Conservation (phyloP, 2,888 invertebrate species). For the Apodemia mormo region DNA sequence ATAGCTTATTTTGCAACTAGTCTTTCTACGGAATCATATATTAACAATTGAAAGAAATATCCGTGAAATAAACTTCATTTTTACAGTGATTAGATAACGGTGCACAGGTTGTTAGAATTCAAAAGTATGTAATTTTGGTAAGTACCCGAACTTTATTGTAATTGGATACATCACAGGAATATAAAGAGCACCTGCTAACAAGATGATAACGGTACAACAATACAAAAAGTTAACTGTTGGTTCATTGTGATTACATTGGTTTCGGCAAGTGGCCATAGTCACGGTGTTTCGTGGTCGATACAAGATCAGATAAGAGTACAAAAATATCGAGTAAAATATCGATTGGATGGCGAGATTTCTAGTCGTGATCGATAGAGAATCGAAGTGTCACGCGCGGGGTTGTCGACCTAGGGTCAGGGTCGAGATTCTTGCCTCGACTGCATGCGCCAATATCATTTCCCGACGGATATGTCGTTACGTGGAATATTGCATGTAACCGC, state of each 20-base stretch:
- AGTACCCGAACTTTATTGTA: slow-evolving; percentile 31
- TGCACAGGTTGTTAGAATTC: neutral
- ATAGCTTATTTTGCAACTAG: neutral
- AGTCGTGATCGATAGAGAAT: slow-evolving; percentile 80
- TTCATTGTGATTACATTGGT: slow-evolving; percentile 58
- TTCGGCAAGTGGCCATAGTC: slow-evolving; percentile 63
- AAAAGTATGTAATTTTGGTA: slow-evolving; percentile 20
- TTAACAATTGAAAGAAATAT: neutral
- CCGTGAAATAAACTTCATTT: slow-evolving; percentile 5
- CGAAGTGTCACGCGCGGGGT: slow-evolving; percentile 79
- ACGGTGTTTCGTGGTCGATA: slow-evolving; percentile 53
- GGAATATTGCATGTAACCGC: slow-evolving; percentile 67
- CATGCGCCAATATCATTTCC: slow-evolving; percentile 66
- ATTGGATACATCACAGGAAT: slow-evolving; percentile 31
- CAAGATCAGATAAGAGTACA: slow-evolving; percentile 67
- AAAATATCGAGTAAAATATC: slow-evolving; percentile 64
- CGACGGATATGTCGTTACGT: slow-evolving; percentile 70
- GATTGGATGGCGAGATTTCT: slow-evolving; percentile 64
- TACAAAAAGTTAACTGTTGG: slow-evolving; percentile 63
- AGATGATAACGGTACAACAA: slow-evolving; percentile 64
- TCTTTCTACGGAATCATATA: neutral
- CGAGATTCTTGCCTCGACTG: slow-evolving; percentile 60
- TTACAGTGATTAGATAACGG: slow-evolving; percentile 6
- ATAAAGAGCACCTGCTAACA: slow-evolving; percentile 60
- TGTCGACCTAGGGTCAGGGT: slow-evolving; percentile 76